Evolutionary conservation across 1,140 invertebrate species (phyloP), one percentile per base, ranked within the genome.

Genomic region (Andrena cerasifolii): DNA sequence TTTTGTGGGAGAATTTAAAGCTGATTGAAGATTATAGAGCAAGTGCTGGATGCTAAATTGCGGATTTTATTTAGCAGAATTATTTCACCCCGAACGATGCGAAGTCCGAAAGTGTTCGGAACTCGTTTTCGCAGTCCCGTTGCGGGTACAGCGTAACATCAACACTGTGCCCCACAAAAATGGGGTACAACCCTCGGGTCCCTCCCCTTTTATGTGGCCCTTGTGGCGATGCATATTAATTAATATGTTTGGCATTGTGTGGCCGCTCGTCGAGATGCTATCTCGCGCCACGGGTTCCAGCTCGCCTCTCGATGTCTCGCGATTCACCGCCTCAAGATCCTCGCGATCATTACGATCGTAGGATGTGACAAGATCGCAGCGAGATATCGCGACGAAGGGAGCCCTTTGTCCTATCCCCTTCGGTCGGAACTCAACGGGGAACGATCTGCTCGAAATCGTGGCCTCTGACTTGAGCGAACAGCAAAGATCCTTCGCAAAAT

Each of bases 241-340:
- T 88, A 87, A 86, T 88, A 88, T 74, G 84, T 88, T 83, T 74
- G 72, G 68, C 62, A 81, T 86, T 88, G 79, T 83, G 79, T 53
- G 74, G 66, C 61, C 53, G 74, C 31, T 86, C 77, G 75, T 82
- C 77, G 68, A 78, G 83, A 87, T 88, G 2, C 33, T 86, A 88
- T 88, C 87, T 66, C 65, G 61, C 78, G 47, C 78, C 62, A 36
- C 81, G 49, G 78, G 80, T 74, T 72, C 53, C 80, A 45, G 47
- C 80, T 76, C 54, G 80, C 36, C 68, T 65, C 80, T 66, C 80
- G 49, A 67, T 83, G 76, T 79, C 68, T 74, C 59, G 53, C 68
- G 63, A 74, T n/a, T 83, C 80, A 54, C 68, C 67, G 78, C 59
- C 65, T 77, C 33, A 24, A 36, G 68, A 77, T 77, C 53, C 33